Conservation (phyloP, 2,113 vertebrate species). For the rabbit (Oryctolagus cuniculus) region mOryCun1.1 NC_091432.1:21427001-21427500, state of each 20-base stretch:
- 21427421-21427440: background rate
- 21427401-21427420: background rate
- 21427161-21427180: background rate
- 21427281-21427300: background rate
- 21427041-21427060: too few species aligned
- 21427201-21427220: background rate
- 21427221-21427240: background rate
- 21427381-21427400: background rate
- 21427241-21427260: background rate
- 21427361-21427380: background rate
- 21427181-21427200: background rate
- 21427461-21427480: too few species aligned
- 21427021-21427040: background rate
- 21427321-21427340: constrained; percentile 24
- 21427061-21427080: background rate
- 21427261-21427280: background rate
- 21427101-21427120: background rate
- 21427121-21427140: background rate
- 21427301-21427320: constrained; percentile 36
- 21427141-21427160: background rate
- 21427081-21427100: background rate
- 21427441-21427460: background rate
- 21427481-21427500: too few species aligned
- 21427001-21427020: accelerated
- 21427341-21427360: background rate